These are phyloP conservation scores for Eurystomus gularis DNA, from an alignment of 2,113 vertebrate genomes.

Conservation along the genomic window DNA sequence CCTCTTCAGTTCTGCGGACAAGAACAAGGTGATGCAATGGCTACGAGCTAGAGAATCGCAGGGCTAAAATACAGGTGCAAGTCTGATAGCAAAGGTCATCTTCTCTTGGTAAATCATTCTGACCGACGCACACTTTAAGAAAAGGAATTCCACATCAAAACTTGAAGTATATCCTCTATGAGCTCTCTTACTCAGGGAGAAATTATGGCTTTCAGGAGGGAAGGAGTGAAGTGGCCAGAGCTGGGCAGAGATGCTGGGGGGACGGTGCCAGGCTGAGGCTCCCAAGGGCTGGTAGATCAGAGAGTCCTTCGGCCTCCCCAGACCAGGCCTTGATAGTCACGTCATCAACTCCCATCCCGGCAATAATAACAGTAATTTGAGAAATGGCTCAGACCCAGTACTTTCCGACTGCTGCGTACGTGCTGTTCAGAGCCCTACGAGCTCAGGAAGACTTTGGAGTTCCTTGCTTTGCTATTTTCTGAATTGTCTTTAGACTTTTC, in stretches of 20 bases:
- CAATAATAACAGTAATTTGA: not conserved
- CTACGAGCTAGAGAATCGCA: rapidly evolving
- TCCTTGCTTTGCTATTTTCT: not conserved
- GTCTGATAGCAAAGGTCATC: not conserved
- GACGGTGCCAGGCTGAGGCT: too few relatives aligned
- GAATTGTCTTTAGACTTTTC: not conserved
- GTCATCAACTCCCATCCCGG: not conserved
- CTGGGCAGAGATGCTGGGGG: rapidly evolving
- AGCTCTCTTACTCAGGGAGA: not conserved
- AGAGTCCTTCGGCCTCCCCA: not conserved
- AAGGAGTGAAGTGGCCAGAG: rapidly evolving
- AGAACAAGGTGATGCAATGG: rapidly evolving
- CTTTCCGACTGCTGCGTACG: not conserved
- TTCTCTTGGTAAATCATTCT: not conserved
- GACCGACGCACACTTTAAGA: not conserved
- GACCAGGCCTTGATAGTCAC: not conserved
- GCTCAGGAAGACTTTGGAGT: not conserved
- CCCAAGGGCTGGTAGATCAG: rapidly evolving
- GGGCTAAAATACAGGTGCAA: not conserved
- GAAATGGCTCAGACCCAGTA: not conserved
- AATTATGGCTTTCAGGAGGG: not conserved
- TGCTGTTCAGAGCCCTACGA: not conserved
- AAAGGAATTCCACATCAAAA: not conserved
- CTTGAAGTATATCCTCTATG: too few relatives aligned
- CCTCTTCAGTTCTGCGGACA: not conserved